Evolutionary conservation across 2,888 invertebrate genomes (phyloP), one percentile per base, ranked within the genome.

Genomic region (Stenichneumon culpator): DNA sequence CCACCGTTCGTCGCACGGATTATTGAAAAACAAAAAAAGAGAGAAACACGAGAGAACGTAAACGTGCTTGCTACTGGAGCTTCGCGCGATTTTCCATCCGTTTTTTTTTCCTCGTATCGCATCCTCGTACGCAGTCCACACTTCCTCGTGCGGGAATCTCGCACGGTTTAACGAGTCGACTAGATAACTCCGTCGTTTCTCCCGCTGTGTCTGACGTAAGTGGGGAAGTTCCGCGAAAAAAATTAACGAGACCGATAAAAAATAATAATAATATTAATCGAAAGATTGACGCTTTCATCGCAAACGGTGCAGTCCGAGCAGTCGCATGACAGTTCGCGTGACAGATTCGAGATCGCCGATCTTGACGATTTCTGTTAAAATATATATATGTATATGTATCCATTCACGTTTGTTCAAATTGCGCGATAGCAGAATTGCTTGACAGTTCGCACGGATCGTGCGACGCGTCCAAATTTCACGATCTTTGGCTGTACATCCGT

Each of bases 121-220:
- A 54, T 57, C 57, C 32, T 32, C 32, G 28, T 16, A 63, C 60
- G 16, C 60, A 16, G 60, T 63, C 57, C 57, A 25, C 25, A 16
- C 73, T 44, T 73, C 73, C 73, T 73, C 73, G 73, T 73, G 73
- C 39, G 44, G 32, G 50, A 70, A 52, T 73, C 36, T 16, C 36
- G 5, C 57, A 57, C 25, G 57, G 39, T 57, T 32, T 28, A 19
- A 52, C 60, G 57, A 11, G 25, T 11, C 22, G 14, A 25, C 57
- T 7, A 57, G 22, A 57, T 25, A 57, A n/a, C 60, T 63, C 60
- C 16, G 28, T 63, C 74, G 25, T 60, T 60, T n/a, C 60, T 47
- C n/a, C n/a, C 73, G 36, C 16, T 67, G 77, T 65, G 65, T 60
- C 50, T 70, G 32, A 44, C 25, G 32, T 70, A 44, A 25, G 32